Percentiles rank a stretch among this genome's conserved stretches.
Conservation (phyloP, 2,888 invertebrate genomes). For the Hanleya hanleyi region DNA sequence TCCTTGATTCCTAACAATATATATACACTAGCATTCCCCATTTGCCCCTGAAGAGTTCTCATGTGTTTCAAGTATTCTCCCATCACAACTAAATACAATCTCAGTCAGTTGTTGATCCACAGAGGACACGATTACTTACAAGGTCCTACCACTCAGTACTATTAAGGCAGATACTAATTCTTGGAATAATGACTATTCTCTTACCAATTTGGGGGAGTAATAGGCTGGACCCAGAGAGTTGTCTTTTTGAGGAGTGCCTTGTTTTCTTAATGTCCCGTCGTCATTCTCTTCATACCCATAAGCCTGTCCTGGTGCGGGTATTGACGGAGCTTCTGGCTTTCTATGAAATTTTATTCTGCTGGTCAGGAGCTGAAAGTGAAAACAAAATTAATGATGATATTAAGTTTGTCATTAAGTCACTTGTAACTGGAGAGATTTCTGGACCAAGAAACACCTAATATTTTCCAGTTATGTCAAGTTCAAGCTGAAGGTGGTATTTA, state of each 20-base stretch:
- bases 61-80: too few species aligned
- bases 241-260: constrained; percentile 69
- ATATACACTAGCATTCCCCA: too few species aligned
- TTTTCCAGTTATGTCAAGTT: too few species aligned
- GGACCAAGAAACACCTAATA: too few species aligned
- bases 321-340: constrained; percentile 72
- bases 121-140: too few species aligned
- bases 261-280: constrained; percentile 70
- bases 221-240: constrained; percentile 71
- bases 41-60: too few species aligned
- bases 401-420: not conserved
- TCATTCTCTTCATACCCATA: constrained; percentile 73
- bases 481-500: too few species aligned
- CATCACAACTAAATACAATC: too few species aligned
- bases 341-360: constrained; percentile 68
- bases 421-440: too few species aligned
- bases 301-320: constrained; percentile 71
- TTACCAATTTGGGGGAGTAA: constrained; percentile 61
- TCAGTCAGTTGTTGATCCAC: too few species aligned
- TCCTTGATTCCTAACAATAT: too few species aligned
- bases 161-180: not conserved
- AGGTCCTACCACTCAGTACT: too few species aligned
- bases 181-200: constrained; percentile 21
- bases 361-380: constrained; percentile 53
- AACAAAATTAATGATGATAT: not conserved